Base-by-base conservation (phyloP, 2,113 vertebrate genomes). In the Ictalurus furcatus region DNA sequence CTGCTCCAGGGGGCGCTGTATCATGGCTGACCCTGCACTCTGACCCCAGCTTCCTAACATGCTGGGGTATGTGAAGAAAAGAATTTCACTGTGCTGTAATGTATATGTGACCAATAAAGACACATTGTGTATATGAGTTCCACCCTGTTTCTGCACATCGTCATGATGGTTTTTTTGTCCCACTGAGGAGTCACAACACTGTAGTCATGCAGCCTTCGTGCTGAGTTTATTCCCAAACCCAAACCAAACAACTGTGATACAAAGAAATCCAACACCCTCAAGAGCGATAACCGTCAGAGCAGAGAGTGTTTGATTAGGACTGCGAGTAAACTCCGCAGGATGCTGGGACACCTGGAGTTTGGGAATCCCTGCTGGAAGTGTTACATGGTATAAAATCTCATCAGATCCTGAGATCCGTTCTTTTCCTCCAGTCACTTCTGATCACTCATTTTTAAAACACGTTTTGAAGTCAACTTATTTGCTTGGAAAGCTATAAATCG, bases 221-320 rank as follows among this genome's bases (percentile, higher is more conserved):
- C 30, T 76, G 85, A 85, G 65, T 59, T 73, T 61, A 30, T 25
- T 40, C 17, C 56, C 23, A 82, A 52, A 78, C 23, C 58, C 56
- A 61, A 87, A 67, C 28, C n/a, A 5, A 69, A 85, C 69, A 8
- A 3, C 3, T 16, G 65, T 73, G 84, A 85, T 30, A 28, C 1
- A 16, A 23, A 30, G 12, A 74, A 87, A 28, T 52, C 9, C 16
- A 5, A 34, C 30, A 17, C 48, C 52, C 30, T 73, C 52, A 25
- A 54, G 44, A 85, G 13, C 12, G 21, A 6, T 78, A 58, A 61
- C 21, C 28, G 61, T 76, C 13, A 25, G 67, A 86, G 85, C 17
- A 76, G 14, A 19, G 54, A 28, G 85, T 40, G 69, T 86, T 86
- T 78, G 54, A 87, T 78, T 76, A 87, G 5, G 25, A 30, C 16